Evolutionary conservation across 2,888 invertebrate genomes (phyloP), one percentile per base, ranked within the genome.

Genomic region (Timema cristinae): DNA sequence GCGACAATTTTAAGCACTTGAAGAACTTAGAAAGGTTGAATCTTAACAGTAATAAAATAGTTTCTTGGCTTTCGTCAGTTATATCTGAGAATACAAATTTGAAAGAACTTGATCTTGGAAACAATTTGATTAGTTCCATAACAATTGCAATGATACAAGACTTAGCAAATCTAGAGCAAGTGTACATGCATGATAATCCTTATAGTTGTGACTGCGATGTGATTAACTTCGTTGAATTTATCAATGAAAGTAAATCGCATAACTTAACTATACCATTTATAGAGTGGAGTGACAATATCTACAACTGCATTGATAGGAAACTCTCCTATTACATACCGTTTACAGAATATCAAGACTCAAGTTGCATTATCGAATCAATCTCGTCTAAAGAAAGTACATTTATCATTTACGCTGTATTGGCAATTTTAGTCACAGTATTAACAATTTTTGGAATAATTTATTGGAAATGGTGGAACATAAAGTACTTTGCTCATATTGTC

Each of bases 181-280:
- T 90, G 0, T 84, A 84, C 0, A 69, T 90, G 0, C 84, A 86
- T 0, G 82, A 82, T 0, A 91, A 90, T 77, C 84, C 84, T 8
- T 84, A 89, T 32, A 81, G 87, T 0, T 90, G 90, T 77, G 86
- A 86, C 69, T 89, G 89, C 73, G 79, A 84, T 15, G 49, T 47
- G 9, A 10, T 50, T 71, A 84, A 86, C n/a, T 80, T 88, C 9
- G 82, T 86, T 54, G 50, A 71, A 52, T 13, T 71, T 50, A 66
- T 54, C 76, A 81, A 15, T 82, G 82, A 0, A 74, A 32, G 32
- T 32, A 77, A 0, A 68, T 10, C 32, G 47, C 13, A 9, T 47
- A 74, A 80, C 79, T 71, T 73, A 72, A 9, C 67, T 49, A 32
- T 47, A 7, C 13, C 13, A 11, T n/a, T 63, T 11, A 8, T 47